Percentiles rank a stretch among this genome's conserved stretches.
Evolutionary conservation across 1,140 invertebrate species (phyloP).

Genomic region (Drosophila bocki): DNA sequence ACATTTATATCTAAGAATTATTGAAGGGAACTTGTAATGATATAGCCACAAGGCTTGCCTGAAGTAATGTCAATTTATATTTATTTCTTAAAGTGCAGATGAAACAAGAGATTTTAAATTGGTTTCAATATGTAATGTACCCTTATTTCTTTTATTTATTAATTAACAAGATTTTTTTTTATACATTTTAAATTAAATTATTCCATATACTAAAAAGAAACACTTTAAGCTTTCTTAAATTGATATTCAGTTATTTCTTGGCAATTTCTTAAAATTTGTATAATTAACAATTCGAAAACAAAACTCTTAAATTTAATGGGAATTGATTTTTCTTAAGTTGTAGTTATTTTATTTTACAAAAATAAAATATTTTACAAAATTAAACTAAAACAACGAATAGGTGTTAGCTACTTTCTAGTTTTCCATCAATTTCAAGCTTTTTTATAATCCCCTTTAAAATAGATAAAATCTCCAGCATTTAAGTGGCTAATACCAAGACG

Average conservation of each 20-base stretch:
- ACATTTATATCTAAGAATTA: background rate
- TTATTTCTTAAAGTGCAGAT: background rate
- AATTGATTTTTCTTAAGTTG: no score
- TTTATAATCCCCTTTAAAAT: background rate
- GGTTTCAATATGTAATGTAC: background rate
- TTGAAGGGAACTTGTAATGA: background rate
- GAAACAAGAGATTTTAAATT: background rate
- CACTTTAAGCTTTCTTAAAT: no score
- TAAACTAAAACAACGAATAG: no score
- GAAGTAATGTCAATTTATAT: no score
- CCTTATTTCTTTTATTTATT: fast-evolving
- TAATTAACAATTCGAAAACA: background rate
- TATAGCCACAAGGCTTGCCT: background rate
- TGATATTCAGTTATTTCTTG: no score
- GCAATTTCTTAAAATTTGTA: background rate
- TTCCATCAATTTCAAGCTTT: background rate
- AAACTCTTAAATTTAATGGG: background rate
- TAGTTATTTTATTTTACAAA: no score
- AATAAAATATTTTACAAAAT: no score
- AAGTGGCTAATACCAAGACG: background rate
- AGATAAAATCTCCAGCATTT: background rate
- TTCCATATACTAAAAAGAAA: background rate
- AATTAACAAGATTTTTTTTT: background rate
- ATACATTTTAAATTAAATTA: background rate
- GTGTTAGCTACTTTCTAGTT: background rate